A percentile compares a stretch with the other conserved stretches of the same genome.
These are phyloP conservation scores for Mythimna impura DNA, from an alignment of 2,888 invertebrate species.

Conservation along the genomic window DNA sequence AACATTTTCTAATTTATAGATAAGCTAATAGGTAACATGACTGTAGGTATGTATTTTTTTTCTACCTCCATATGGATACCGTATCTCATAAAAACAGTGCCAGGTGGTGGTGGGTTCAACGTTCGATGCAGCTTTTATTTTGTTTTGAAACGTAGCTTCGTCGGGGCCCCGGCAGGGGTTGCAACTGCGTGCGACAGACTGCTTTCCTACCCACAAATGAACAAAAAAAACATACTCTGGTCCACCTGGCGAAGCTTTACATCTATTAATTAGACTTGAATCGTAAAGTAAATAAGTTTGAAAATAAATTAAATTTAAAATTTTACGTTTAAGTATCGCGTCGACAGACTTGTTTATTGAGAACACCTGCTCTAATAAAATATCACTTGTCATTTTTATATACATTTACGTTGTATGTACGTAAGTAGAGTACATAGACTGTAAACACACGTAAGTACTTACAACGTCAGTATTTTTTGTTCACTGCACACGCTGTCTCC, in stretches of 20 bases:
- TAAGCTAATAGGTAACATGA: conserved; percentile 29
- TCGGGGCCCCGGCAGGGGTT: conserved; percentile 73
- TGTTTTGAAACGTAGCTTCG: conserved; percentile 79
- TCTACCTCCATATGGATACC: conserved; percentile 55
- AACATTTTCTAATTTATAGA: conserved; percentile 21
- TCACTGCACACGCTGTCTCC: conserved; percentile 3
- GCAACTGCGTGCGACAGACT: conserved; percentile 62
- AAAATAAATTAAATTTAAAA: conserved; percentile 35
- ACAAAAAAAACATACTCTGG: conserved; percentile 66
- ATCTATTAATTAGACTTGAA: conserved; percentile 39
- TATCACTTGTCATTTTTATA: conserved; percentile 50
- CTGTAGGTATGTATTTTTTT: conserved; percentile 22
- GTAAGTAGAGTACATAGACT: conserved; percentile 24
- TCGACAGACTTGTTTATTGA: conserved; percentile 47
- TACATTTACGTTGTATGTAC: conserved; percentile 42
- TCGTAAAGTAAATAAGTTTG: conserved; percentile 35
- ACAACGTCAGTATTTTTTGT: conserved; percentile 37
- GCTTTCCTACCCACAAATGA: conserved; percentile 39
- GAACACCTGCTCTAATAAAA: conserved; percentile 56
- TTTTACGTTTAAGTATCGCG: conserved; percentile 21
- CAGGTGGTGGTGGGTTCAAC: conserved; percentile 88
- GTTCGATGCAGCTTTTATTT: conserved; percentile 82
- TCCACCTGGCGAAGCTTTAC: conserved; percentile 78
- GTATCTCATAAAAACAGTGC: conserved; percentile 77
- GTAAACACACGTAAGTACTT: conserved; percentile 28